These are phyloP conservation scores for Pteromalus puparum DNA, from an alignment of 1,140 invertebrate genomes.

Conservation along the genomic window DNA sequence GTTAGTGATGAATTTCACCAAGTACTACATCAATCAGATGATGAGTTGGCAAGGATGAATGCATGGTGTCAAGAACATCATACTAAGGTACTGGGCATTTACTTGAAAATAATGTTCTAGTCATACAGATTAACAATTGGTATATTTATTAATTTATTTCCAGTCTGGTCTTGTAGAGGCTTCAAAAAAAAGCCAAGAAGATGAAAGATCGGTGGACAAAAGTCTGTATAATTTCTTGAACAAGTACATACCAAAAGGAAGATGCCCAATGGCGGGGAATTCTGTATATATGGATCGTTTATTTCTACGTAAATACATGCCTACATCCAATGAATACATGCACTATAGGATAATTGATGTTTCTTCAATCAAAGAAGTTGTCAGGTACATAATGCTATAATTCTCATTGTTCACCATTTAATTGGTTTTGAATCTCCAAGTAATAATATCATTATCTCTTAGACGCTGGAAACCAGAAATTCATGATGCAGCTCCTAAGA, in stretches of 20 bases:
- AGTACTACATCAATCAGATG: conserved; percentile 87
- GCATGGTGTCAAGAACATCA: conserved; percentile 89
- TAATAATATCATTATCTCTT: conserved; percentile 61
- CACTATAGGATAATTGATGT: conserved; percentile 97
- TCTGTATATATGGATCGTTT: conserved; percentile 90
- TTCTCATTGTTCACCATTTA: conserved; percentile 12
- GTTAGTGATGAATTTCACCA: conserved; percentile 86
- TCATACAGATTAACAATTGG: not conserved
- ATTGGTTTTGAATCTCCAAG: conserved; percentile 44
- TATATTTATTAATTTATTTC: conserved; percentile 58
- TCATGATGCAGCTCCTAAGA: conserved; percentile 78
- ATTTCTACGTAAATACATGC: conserved; percentile 88
- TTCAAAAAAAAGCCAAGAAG: conserved; percentile 82
- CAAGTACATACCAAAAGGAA: conserved; percentile 79
- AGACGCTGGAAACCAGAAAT: conserved; percentile 84
- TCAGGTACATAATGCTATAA: conserved; percentile 70
- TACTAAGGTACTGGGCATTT: conserved; percentile 62
- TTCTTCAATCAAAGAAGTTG: conserved; percentile 91
- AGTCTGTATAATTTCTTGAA: conserved; percentile 84
- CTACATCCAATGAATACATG: conserved; percentile 84
- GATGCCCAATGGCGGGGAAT: conserved; percentile 90
- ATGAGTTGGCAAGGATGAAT: conserved; percentile 86
- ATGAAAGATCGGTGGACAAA: conserved; percentile 81
- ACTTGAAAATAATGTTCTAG: not conserved
- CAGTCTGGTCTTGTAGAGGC: conserved; percentile 86